phyloP scores from a whole-genome alignment of 2,113 vertebrate genomes.

The Toxostoma redivivum region DNA sequence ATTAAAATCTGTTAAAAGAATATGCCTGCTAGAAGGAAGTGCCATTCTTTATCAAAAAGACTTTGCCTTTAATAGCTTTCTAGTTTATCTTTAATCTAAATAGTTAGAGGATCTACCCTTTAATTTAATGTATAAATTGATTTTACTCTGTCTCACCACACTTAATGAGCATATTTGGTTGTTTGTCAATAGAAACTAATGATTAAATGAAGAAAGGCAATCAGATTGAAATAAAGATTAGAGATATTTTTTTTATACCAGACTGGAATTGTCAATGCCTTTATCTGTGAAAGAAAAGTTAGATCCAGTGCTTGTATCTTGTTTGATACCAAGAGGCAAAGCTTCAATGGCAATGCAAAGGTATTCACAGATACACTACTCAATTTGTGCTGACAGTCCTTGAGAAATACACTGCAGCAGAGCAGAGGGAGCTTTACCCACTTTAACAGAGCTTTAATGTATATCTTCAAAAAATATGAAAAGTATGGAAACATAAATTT shows the following conservation, averaged over 20 bases:
- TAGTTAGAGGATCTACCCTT: constrained; percentile 8
- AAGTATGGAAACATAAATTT: background rate
- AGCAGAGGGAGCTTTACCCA: background rate
- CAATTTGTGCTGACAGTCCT: background rate
- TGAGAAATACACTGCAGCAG: background rate
- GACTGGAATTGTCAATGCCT: background rate
- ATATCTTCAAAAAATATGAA: background rate
- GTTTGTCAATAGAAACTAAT: constrained; percentile 55
- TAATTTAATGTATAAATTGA: constrained; percentile 55
- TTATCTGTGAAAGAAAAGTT: constrained; percentile 22
- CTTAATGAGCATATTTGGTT: constrained; percentile 33
- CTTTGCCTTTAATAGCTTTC: constrained; percentile 5
- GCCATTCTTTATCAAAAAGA: background rate
- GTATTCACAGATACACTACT: background rate
- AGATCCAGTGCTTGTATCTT: background rate
- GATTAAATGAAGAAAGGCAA: constrained; percentile 60
- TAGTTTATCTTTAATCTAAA: constrained; percentile 32
- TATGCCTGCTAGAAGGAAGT: background rate
- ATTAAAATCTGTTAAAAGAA: background rate
- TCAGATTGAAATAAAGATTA: constrained; percentile 60
- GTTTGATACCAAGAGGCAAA: background rate
- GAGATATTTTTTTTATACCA: constrained; percentile 35
- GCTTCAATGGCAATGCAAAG: constrained; percentile 8
- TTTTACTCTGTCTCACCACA: background rate
- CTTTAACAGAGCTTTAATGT: background rate